Conservation (phyloP, 1,140 invertebrate genomes). For the Pomacea maculata region DNA sequence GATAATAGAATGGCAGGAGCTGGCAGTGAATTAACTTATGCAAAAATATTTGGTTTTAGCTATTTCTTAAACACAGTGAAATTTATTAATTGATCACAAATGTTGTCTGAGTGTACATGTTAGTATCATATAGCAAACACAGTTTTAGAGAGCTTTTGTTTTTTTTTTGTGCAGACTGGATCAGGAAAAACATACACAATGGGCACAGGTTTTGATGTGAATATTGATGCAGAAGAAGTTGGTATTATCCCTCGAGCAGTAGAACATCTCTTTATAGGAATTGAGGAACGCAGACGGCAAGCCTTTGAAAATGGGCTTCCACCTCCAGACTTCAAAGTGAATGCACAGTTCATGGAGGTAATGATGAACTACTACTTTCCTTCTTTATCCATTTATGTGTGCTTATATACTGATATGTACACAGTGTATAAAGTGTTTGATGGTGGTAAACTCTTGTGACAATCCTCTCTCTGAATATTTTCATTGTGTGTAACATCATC, state of each 20-base stretch:
- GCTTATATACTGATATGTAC: too few relatives aligned
- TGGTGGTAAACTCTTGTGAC: too few relatives aligned
- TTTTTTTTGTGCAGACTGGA: conserved; percentile 57
- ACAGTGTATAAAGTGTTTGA: too few relatives aligned
- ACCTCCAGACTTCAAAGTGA: conserved; percentile 67
- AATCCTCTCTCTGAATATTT: background rate
- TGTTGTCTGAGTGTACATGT: too few relatives aligned
- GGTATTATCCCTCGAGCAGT: conserved; percentile 69
- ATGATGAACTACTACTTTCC: background rate
- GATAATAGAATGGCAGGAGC: too few relatives aligned
- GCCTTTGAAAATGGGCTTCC: conserved; percentile 59
- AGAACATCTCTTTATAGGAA: conserved; percentile 70
- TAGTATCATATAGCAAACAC: too few relatives aligned
- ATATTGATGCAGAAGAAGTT: conserved; percentile 71
- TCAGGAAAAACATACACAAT: conserved; percentile 97
- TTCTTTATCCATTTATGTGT: background rate
- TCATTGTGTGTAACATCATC: background rate
- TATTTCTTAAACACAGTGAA: too few relatives aligned
- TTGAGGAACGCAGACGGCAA: conserved; percentile 71
- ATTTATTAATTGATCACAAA: too few relatives aligned
- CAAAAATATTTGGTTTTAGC: too few relatives aligned
- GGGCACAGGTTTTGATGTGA: conserved; percentile 96
- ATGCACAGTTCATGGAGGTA: conserved; percentile 67
- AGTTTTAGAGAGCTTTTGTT: background rate
- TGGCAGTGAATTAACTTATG: too few relatives aligned